phyloP scores from a whole-genome alignment of 2,797 vertebrate species.

The Myotis myotis region DNA sequence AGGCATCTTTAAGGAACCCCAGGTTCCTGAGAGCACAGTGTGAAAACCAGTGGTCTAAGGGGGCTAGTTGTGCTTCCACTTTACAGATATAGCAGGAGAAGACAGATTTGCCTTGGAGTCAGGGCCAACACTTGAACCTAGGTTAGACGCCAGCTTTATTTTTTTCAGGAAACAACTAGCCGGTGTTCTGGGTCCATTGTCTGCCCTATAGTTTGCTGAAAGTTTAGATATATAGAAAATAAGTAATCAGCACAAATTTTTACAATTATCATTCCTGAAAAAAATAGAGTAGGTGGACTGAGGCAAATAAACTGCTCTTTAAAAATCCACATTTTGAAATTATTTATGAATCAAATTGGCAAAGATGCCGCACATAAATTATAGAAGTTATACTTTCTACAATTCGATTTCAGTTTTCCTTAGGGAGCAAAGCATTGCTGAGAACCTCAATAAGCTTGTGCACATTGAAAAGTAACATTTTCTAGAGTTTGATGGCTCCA shows the following conservation, averaged over 20 bases:
- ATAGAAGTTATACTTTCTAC: neutral
- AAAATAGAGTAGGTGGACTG: neutral
- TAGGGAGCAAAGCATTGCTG: neutral
- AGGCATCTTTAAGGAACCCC: neutral
- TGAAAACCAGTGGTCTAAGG: neutral
- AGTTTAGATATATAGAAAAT: neutral
- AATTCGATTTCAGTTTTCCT: conserved; percentile 20
- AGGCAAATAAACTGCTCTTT: neutral
- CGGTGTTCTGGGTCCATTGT: neutral
- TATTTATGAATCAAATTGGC: neutral
- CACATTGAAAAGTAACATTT: neutral
- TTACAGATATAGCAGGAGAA: neutral
- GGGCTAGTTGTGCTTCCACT: neutral
- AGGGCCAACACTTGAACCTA: neutral
- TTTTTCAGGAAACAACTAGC: neutral
- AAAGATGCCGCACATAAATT: neutral
- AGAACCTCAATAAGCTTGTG: neutral
- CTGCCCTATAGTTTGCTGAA: neutral
- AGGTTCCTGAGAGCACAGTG: neutral
- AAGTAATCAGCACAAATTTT: neutral
- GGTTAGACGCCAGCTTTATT: neutral
- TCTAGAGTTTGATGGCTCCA: neutral
- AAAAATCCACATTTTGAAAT: neutral
- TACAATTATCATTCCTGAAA: neutral
- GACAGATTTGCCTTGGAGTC: neutral